Base-by-base conservation (phyloP, 92 coral and sea anemone species). In the Zoanthus solanderi region DNA sequence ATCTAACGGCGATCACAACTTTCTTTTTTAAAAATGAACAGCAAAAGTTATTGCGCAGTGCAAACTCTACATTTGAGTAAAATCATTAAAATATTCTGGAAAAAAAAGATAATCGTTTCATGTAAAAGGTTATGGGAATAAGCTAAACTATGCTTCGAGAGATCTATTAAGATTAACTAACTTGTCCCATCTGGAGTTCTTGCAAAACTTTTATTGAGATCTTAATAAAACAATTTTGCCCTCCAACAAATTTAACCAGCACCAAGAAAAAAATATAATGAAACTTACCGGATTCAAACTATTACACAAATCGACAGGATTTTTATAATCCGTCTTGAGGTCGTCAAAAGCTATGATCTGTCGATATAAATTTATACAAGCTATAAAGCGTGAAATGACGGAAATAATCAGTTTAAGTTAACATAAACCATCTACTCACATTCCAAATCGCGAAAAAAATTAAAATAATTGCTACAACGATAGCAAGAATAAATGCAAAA, bases 311-410 rank as follows among this genome's bases (percentile, higher is more conserved):
- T 97, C 99, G 58, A 97, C 98, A 0, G 99, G 99, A 45, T 97
- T 97, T 73, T 95, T 97, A 89, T 97, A 97, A 90, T 97, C 99
- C 0, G 99, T 97, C 88, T 95, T 97, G 45, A 97, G 92, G 87
- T 97, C 99, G 71, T 97, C 99, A 84, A 97, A 97, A 63, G 99
- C 98, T 76, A 97, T 97, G 10, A 97, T 97, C 99, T 97, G 78
- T 3, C 71, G 12, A 18, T 32, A 14, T 31, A 90, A 17, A 61
- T 44, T 60, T 16, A 9, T 31, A 18, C 75, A 42, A 45, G n/a
- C 69, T 74, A 29, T 17, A 34, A 58, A 28, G 34, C 56, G 14
- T 18, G 56, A 78, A 58, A 56, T 14, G 76, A 18, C 9, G 0
- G 34, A 11, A 18, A 28, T 34, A 31, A 82, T 13, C 1, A 7